Evolutionary conservation across 2,797 vertebrate species (phyloP).

Genomic region (Coranthus polyacanthus): DNA sequence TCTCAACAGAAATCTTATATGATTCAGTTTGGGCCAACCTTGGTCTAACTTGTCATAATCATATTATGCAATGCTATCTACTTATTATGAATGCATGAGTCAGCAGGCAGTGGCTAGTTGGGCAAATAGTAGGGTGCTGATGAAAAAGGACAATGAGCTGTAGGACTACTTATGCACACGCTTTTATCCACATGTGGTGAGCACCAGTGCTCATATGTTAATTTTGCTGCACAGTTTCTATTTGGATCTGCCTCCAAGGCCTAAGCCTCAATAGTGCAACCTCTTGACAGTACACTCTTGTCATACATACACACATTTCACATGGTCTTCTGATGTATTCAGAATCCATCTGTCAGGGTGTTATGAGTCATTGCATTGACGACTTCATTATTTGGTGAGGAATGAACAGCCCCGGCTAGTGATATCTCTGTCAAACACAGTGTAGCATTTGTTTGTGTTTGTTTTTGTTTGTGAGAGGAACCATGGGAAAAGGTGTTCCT

Average conservation of each 20-base stretch:
- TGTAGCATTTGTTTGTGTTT: slow-evolving; percentile 51
- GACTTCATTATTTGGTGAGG: slow-evolving; percentile 59
- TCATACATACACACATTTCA: slow-evolving; percentile 32
- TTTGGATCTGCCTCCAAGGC: slow-evolving; percentile 28
- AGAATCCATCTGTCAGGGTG: slow-evolving; percentile 59
- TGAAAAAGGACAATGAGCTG: slow-evolving; percentile 35
- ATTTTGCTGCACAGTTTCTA: slow-evolving; percentile 41
- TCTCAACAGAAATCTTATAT: slow-evolving; percentile 55
- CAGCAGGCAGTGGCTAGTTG: slow-evolving; percentile 65
- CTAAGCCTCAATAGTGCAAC: slow-evolving; percentile 27
- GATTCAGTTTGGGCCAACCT: slow-evolving; percentile 68
- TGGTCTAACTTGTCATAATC: slow-evolving; percentile 67
- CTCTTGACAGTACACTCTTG: slow-evolving; percentile 12
- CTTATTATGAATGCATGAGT: slow-evolving; percentile 78
- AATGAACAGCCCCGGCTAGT: slow-evolving; percentile 51
- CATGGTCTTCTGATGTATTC: slow-evolving; percentile 48
- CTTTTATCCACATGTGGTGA: slow-evolving; percentile 22
- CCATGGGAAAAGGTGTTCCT: slow-evolving; percentile 47
- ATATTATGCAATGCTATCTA: slow-evolving; percentile 76
- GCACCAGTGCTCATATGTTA: slow-evolving; percentile 35
- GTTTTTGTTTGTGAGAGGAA: slow-evolving; percentile 39
- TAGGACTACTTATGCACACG: slow-evolving; percentile 16
- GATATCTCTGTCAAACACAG: slow-evolving; percentile 61
- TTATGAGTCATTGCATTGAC: slow-evolving; percentile 68
- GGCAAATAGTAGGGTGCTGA: slow-evolving; percentile 39